Base-by-base conservation (phyloP, 2,797 vertebrate genomes). In the Emydoidea blandingii region DNA sequence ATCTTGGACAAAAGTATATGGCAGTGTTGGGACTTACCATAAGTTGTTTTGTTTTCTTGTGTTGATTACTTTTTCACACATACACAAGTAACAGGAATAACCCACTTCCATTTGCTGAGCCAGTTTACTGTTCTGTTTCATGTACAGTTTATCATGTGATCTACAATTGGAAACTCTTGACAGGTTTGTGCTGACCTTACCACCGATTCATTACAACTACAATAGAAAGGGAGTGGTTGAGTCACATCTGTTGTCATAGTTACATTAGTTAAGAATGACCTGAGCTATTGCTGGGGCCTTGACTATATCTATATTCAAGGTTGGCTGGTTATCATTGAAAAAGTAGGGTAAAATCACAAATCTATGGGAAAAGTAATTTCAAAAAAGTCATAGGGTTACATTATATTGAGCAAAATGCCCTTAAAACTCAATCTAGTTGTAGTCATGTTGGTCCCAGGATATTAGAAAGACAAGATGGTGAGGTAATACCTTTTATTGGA, bases 271-370 rank as follows among this genome's bases (percentile, higher is more conserved):
- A n/a, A 80, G n/a, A 47, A 47, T 44, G 23, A 50, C 76, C 52
- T n/a, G 82, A 90, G 88, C 92, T 96, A 9, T 72, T 95, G 62
- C 82, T 21, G 56, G 59, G 31, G 90, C 57, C 18, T 74, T 92
- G 78, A 59, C 1, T 3, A 54, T 12, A 79, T 49, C 87, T 81
- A 68, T 34, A 57, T 23, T 8, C 23, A 16, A 81, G 85, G 37
- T 89, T 96, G 88, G 12, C 68, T 57, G 83, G 86, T 92, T 83
- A 80, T 31, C 14, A 23, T 78, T 65, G 37, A 16, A 31, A 15
- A 23, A 44, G 12, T 76, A 76, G 37, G 23, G 23, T 76, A 76
- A 76, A 44, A 27, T 29, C 25, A 27, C 41, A 76, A 7, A 2
- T 76, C 12, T 27, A 14, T 29, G 87, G 47, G 79, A 65, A 72